Percentiles rank a stretch among this genome's conserved stretches.
phyloP scores from a whole-genome alignment of 2,113 vertebrate genomes.

The Indicator maculatus region DNA sequence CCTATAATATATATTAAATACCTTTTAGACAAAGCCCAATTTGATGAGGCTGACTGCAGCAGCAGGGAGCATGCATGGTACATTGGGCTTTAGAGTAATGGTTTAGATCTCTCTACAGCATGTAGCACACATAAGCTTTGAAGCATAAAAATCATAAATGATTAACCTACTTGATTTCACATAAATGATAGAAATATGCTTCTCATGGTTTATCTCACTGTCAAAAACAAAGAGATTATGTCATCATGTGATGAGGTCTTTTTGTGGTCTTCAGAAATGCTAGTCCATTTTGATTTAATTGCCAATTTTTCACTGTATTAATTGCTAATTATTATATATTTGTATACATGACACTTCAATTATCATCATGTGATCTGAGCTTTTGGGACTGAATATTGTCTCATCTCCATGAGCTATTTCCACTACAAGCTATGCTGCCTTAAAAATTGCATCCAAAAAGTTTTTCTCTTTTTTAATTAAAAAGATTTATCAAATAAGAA shows the following conservation, averaged over 20 bases:
- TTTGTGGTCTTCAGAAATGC: neutral
- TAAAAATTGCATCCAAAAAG: neutral
- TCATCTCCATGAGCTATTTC: neutral
- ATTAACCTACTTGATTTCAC: slow-evolving; percentile 72
- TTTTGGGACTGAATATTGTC: neutral
- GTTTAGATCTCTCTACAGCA: slow-evolving; percentile 66
- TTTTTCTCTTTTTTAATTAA: neutral
- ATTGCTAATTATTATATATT: slow-evolving; percentile 64
- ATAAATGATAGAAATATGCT: slow-evolving; percentile 67
- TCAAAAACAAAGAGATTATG: slow-evolving; percentile 23
- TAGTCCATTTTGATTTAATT: slow-evolving; percentile 19
- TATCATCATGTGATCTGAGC: slow-evolving; percentile 29
- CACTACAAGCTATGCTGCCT: neutral
- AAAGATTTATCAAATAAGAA: neutral
- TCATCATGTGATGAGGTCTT: neutral
- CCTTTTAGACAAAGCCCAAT: slow-evolving; percentile 61
- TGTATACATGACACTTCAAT: slow-evolving; percentile 35
- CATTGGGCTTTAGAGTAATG: slow-evolving; percentile 71
- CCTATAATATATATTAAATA: slow-evolving; percentile 48
- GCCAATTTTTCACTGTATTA: slow-evolving; percentile 49
- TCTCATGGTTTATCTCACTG: slow-evolving; percentile 34
- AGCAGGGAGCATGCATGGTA: slow-evolving; percentile 67
- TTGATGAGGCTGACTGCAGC: slow-evolving; percentile 54
- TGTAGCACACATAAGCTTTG: slow-evolving; percentile 66
- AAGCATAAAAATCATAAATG: slow-evolving; percentile 77